These are phyloP conservation scores for Nerophis ophidion DNA, from an alignment of 2,113 vertebrate species.

Conservation along the genomic window DNA sequence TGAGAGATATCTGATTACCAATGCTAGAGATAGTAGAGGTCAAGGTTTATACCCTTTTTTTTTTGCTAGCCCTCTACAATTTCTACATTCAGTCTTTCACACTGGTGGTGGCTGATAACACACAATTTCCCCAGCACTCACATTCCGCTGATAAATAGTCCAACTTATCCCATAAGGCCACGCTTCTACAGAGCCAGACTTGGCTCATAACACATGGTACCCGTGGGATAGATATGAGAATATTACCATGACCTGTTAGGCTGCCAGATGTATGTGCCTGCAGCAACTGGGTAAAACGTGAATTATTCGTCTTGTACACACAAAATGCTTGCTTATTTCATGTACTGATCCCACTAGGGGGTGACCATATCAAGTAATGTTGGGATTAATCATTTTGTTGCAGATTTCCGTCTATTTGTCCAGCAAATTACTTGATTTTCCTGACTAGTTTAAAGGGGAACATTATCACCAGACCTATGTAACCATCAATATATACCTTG, in stretches of 20 bases:
- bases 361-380: too few species aligned
- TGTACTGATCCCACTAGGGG: not conserved
- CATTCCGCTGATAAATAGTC: conserved; percentile 3
- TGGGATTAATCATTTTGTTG: too few species aligned
- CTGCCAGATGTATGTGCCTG: not conserved
- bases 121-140: conserved; percentile 6
- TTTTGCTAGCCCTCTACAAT: not conserved
- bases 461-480: too few species aligned
- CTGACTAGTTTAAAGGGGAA: too few species aligned
- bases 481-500: too few species aligned
- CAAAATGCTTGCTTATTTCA: not conserved
- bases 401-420: too few species aligned
- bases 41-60: not conserved
- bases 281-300: not conserved
- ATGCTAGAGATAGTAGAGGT: too few species aligned
- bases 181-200: conserved; percentile 5
- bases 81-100: not conserved
- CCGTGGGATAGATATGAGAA: conserved; percentile 3
- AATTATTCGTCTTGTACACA: not conserved
- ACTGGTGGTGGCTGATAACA: not conserved
- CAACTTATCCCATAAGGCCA: conserved; percentile 5
- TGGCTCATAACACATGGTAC: conserved; percentile 2
- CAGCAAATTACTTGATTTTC: too few species aligned
- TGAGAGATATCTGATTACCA: too few species aligned
- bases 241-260: conserved; percentile 2